These are phyloP conservation scores for Pteronotus mesoamericanus DNA, from an alignment of 2,797 vertebrate genomes.

Conservation along the genomic window DNA sequence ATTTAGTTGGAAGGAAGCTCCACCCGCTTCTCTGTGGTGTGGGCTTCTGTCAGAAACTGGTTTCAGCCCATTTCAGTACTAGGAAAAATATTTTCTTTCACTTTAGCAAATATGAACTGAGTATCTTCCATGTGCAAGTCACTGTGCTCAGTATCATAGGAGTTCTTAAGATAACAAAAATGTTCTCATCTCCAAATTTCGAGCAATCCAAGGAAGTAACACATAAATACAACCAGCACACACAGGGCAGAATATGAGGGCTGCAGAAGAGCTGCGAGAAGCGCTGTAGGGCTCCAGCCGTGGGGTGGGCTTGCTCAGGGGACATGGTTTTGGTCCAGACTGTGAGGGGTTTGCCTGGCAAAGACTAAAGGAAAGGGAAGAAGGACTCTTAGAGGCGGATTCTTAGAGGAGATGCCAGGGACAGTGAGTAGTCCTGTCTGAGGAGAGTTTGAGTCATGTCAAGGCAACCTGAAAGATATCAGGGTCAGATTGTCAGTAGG, in stretches of 20 bases:
- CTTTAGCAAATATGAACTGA: background rate
- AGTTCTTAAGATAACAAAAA: background rate
- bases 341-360: background rate
- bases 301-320: background rate
- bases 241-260: accelerated
- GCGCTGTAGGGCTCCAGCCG: accelerated
- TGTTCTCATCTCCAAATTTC: background rate
- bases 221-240: too few relatives aligned
- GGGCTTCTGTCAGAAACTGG: background rate
- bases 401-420: background rate
- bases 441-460: background rate
- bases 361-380: background rate
- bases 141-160: too few relatives aligned
- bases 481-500: accelerated
- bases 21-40: accelerated
- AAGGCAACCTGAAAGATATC: accelerated
- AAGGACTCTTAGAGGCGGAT: background rate
- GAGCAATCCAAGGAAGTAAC: background rate
- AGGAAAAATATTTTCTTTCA: background rate
- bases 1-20: background rate
- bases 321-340: background rate
- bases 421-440: background rate
- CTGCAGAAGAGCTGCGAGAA: background rate
- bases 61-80: background rate
- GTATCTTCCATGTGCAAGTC: background rate